Evolutionary conservation across 2,797 vertebrate genomes (phyloP).

Genomic region (Pseudotriccus pelzelni): DNA sequence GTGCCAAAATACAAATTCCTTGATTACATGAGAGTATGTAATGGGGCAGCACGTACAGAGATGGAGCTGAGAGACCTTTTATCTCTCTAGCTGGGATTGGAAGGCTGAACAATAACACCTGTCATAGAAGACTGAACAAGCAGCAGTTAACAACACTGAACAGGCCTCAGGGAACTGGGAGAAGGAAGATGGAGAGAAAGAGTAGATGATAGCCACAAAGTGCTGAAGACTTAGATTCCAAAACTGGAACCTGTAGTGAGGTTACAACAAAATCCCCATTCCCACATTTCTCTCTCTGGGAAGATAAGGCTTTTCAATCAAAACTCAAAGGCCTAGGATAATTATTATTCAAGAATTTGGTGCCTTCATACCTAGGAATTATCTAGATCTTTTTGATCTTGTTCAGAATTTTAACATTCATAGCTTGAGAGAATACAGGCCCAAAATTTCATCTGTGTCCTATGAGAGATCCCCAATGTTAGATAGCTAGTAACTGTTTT

Average conservation of each 20-base stretch:
- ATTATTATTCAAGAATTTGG: not conserved
- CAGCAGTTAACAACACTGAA: not conserved
- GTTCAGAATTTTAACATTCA: not conserved
- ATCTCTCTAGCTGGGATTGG: not conserved
- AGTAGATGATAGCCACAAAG: not conserved
- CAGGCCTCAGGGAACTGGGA: not conserved
- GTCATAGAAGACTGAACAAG: not conserved
- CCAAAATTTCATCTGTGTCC: not conserved
- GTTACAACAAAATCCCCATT: rapidly evolving
- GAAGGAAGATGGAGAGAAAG: not conserved
- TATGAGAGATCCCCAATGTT: not conserved
- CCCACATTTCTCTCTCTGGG: not conserved
- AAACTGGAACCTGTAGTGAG: not conserved
- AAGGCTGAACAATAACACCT: not conserved
- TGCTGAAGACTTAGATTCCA: not conserved
- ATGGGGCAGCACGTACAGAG: not conserved
- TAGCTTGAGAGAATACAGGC: not conserved
- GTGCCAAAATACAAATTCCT: not conserved
- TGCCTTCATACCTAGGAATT: not conserved
- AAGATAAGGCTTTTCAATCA: not conserved
- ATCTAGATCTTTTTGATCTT: not conserved
- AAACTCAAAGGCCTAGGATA: not conserved
- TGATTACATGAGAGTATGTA: not conserved
- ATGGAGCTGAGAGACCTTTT: not conserved
- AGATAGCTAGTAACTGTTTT: not conserved